Percentiles rank a stretch among this genome's conserved stretches.
Conservation (phyloP, 2,113 vertebrate species). For the Todiramphus chloris region DNA sequence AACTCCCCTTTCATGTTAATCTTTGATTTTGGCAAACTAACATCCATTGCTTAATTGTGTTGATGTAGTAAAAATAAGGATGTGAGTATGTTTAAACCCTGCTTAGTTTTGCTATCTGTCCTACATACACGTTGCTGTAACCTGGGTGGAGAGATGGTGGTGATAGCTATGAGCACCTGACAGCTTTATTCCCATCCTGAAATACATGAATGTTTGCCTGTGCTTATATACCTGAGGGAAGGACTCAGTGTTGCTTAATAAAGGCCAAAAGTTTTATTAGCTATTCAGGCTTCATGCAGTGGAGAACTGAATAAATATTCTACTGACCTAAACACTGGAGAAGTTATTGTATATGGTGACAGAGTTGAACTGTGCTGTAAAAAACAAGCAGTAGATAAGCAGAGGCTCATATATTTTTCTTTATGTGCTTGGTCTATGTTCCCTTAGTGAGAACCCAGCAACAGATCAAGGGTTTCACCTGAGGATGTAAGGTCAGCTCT, state of each 20-base stretch:
- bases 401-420: conserved; percentile 4
- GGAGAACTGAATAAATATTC: conserved; percentile 25
- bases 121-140: background rate
- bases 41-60: background rate
- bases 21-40: background rate
- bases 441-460: background rate
- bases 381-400: conserved; percentile 12
- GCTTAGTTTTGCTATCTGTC: background rate
- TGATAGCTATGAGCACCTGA: accelerated
- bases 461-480: background rate
- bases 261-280: conserved; percentile 26
- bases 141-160: background rate
- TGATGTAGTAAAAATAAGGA: background rate
- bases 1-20: background rate
- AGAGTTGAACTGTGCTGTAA: background rate
- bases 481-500: background rate
- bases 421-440: background rate
- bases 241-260: background rate
- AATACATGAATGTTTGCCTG: background rate
- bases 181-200: background rate
- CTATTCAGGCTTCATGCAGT: conserved; percentile 10
- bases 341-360: background rate
- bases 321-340: background rate
- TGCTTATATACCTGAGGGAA: background rate
- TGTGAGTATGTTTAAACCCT: background rate